Evolutionary conservation across 1,140 invertebrate species (phyloP), one percentile per base, ranked within the genome.

Genomic region (Drosophila oshimai): DNA sequence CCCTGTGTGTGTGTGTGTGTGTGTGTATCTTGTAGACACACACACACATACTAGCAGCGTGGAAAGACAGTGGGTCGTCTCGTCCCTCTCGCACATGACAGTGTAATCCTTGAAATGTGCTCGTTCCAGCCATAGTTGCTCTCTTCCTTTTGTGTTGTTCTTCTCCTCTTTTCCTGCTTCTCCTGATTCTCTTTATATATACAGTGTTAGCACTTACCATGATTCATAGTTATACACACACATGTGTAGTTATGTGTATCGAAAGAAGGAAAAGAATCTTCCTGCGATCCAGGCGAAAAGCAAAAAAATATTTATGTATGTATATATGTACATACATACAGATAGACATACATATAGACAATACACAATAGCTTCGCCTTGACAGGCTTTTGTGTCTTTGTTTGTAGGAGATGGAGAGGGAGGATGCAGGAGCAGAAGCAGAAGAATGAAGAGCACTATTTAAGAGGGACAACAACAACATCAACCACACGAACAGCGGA

Each of bases 11-110:
- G 50, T 33, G 49, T 50, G 69, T 61, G 74, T 26, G 15, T n/a
- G 58, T 75, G 60, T 71, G 64, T 84, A 54, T 84, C 71, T 86
- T 80, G 54, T 72, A 87, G 80, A 79, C 81, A 81, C 37, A 39
- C 55, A 17, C 53, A 47, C 24, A 51, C 46, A n/a, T n/a, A n/a
- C n/a, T n/a, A n/a, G n/a, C n/a, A n/a, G n/a, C 72, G 50, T 28
- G 49, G 26, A 45, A 84, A 87, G 81, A 80, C 75, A 79, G 79
- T 79, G 86, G 62, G 60, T 60, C 51, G 36, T 18, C 10, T 22
- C n/a, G 24, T 70, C 51, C 20, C 53, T 22, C 60, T 64, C 31
- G 29, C 67, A 50, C 47, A 7, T 55, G 29, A 4, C 31, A 29
- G 4, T 47, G 41, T 53, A 68, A 68, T 68, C 64, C 64, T 68